phyloP scores from a whole-genome alignment of 2,113 vertebrate genomes.

The Phyllostomus discolor region DNA sequence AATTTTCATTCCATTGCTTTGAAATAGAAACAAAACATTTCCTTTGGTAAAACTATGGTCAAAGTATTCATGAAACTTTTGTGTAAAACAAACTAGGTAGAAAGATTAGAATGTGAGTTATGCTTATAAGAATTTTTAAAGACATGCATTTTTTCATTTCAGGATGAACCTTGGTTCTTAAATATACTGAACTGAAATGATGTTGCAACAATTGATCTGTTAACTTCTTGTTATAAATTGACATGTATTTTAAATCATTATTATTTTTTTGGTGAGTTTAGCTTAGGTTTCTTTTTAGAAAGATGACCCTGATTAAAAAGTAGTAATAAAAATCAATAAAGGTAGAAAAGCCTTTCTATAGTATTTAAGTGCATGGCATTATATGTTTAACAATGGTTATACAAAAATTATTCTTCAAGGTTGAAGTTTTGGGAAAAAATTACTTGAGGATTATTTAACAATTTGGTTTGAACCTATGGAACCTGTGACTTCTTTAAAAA shows the following conservation, averaged over 20 bases:
- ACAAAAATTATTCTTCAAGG: background rate
- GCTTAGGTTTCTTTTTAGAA: constrained; percentile 4
- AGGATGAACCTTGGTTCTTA: background rate
- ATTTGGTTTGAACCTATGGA: background rate
- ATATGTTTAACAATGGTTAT: background rate
- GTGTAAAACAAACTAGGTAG: background rate
- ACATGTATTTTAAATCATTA: background rate
- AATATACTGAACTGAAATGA: background rate
- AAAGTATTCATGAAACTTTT: constrained; percentile 11
- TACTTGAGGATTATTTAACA: background rate
- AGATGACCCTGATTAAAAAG: background rate
- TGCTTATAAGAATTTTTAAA: background rate
- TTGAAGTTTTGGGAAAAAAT: background rate
- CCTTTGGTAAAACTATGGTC: background rate
- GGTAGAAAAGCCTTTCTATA: background rate
- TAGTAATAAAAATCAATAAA: background rate
- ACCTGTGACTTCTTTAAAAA: background rate
- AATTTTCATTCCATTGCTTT: background rate
- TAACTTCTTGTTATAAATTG: background rate
- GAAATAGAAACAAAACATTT: background rate
- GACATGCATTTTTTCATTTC: background rate
- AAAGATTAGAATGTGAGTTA: constrained; percentile 4
- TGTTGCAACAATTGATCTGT: background rate
- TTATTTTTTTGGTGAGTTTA: background rate
- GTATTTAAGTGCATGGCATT: background rate